Evolutionary conservation across 2,797 vertebrate species (phyloP), one percentile per base, ranked within the genome.

Genomic region (Oophaga sylvatica): DNA sequence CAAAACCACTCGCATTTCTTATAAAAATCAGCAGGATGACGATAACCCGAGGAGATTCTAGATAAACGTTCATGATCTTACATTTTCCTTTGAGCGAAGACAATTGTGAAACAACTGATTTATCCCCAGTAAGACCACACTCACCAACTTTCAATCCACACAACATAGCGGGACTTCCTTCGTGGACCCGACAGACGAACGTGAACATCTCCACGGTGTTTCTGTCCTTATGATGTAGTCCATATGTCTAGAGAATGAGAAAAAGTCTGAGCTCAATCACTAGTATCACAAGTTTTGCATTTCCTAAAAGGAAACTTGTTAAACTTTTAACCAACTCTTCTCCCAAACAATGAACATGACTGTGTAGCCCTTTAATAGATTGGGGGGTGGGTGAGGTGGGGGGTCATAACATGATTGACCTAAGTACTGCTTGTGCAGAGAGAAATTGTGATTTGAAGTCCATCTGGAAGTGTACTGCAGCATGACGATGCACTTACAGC

Each of bases 161-260:
- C 0, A 93, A 91, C 78, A 97, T 96, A 1, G 98, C 98, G 0
- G 97, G 96, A 90, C 97, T 98, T 90, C 96, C 94, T 0, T 95
- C 94, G 0, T 98, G 97, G 88, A 99, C 97, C 31, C 96, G 95
- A 90, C 96, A 99, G 90, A 99, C 97, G 71, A 98, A 99, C 0
- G 98, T 99, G 92, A 98, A 98, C 97, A 99, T 98, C 93, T 99
- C 98, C 92, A 99, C 97, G 0, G 96, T 94, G 92, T 98, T 97
- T 84, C 96, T 95, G 89, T 97, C 96, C 90, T 97, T 96, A 89
- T 97, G 97, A 92, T 98, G 98, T 85, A 99, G 95, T 63, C 98
- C 97, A 0, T 99, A 99, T 0, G 97, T 99, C 98, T 99, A 94
- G 63, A 93, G 94, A 62, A n/a, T 16, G 75, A 57, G 5, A 83